Base-by-base conservation (phyloP, 2,797 vertebrate species). In the Meda fulgida region DNA sequence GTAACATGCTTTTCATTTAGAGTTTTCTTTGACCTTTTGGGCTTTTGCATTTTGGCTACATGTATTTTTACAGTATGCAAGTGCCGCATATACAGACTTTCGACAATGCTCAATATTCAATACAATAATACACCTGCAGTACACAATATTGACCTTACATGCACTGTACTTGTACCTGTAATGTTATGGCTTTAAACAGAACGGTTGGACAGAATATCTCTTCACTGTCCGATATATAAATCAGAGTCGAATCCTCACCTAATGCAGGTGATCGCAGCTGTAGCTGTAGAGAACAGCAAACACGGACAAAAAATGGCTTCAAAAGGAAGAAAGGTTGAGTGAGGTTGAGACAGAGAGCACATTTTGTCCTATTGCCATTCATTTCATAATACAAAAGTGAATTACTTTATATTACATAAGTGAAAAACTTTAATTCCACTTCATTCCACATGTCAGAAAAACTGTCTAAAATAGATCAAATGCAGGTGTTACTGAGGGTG, bases 391-490 rank as follows among this genome's bases (percentile, higher is more conserved):
- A 19, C 23, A 78, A 78, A 7, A 46, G 16, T 29, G 36, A 46
- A 43, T 46, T 78, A 63, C 38, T 65, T 78, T 31, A n/a, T n/a
- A n/a, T n/a, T n/a, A n/a, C n/a, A n/a, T n/a, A n/a, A n/a, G n/a
- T n/a, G 58, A 26, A 60, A 77, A 77, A 77, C 53, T 60, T 77
- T 40, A 23, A 48, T 18, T 18, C 53, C 19, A 23, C 40, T 8
- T 66, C 29, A 34, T 80, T 80, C 60, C 18, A 46, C 60, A 31
- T 46, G 40, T 66, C 58, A 65, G 53, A 78, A n/a, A 72, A 26
- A n/a, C 75, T 2, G 2, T 11, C 55, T 26, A 26, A 23, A 48
- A 53, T 40, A 77, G 34, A 77, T 58, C 21, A 77, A 77, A 67
- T 65, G 40, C 38, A 66, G 40, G 40, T 29, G 58, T 66, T 14